Conservation (phyloP, 1,140 invertebrate species). For the Plodia interpunctella region DNA sequence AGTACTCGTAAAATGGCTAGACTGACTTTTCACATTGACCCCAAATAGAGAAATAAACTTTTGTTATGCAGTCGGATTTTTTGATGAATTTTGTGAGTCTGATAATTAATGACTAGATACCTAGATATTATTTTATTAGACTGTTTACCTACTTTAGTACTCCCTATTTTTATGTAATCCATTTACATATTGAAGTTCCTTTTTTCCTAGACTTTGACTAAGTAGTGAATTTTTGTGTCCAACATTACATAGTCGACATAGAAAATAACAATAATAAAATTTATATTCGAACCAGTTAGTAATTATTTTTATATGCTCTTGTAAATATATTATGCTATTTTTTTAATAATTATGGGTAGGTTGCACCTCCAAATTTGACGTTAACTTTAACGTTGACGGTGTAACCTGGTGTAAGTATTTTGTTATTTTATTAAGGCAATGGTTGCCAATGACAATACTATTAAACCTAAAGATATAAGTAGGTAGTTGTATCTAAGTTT, state of each 20-base stretch:
- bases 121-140: slow-evolving; percentile 4
- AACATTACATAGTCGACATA: background rate
- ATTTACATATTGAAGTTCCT: slow-evolving; percentile 1
- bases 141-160: background rate
- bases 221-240: background rate
- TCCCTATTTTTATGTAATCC: slow-evolving; percentile 1
- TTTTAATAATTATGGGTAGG: too few relatives aligned
- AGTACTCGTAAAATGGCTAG: background rate
- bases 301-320: slow-evolving; percentile 16
- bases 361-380: too few relatives aligned
- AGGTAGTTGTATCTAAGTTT: background rate
- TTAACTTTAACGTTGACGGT: too few relatives aligned
- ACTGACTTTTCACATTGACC: background rate
- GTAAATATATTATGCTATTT: slow-evolving; percentile 12
- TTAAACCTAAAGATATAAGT: background rate
- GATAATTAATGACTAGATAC: background rate
- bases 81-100: background rate
- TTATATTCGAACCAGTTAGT: background rate
- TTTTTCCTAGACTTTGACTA: background rate
- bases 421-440: slow-evolving; percentile 21
- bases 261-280: background rate
- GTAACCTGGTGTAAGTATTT: too few relatives aligned
- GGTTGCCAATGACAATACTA: slow-evolving; percentile 60
- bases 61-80: background rate
- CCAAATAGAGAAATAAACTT: background rate